These are phyloP conservation scores for Pollachius pollachius DNA, from an alignment of 2,113 vertebrate species.

Conservation along the genomic window DNA sequence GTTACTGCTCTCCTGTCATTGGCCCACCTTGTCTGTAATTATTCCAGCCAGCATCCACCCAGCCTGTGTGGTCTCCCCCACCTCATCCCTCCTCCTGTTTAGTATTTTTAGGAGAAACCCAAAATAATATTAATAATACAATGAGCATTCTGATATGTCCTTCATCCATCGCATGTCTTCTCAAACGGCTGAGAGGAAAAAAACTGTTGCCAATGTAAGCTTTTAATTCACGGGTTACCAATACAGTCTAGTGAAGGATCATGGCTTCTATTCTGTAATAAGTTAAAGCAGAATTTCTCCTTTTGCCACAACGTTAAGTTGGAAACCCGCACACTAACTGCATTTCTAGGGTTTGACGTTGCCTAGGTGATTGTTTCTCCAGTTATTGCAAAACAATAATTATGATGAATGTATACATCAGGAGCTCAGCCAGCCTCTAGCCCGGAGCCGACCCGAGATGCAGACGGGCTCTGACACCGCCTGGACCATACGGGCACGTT, in stretches of 20 bases:
- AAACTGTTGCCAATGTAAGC: constrained; percentile 29
- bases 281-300: constrained; percentile 34
- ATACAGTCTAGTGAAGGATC: constrained; percentile 13
- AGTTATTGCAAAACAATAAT: constrained; percentile 64
- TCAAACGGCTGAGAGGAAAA: constrained; percentile 14
- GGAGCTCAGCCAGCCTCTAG: constrained; percentile 50
- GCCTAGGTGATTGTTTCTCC: constrained; percentile 44
- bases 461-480: not conserved
- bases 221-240: constrained; percentile 29
- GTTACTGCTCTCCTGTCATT: constrained; percentile 65
- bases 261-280: constrained; percentile 26
- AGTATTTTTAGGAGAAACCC: too few relatives aligned
- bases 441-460: constrained; percentile 43
- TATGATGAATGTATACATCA: constrained; percentile 52
- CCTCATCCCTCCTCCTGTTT: not conserved
- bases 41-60: constrained; percentile 70
- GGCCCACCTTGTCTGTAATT: constrained; percentile 68
- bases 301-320: constrained; percentile 35
- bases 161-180: not conserved
- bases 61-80: constrained; percentile 70
- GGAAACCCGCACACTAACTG: constrained; percentile 53
- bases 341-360: constrained; percentile 53
- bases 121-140: not conserved
- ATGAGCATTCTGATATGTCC: constrained; percentile 2
- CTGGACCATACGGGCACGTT: too few relatives aligned